These are phyloP conservation scores for Hippocampus abdominalis DNA, from an alignment of 2,113 vertebrate species.

Conservation along the genomic window DNA sequence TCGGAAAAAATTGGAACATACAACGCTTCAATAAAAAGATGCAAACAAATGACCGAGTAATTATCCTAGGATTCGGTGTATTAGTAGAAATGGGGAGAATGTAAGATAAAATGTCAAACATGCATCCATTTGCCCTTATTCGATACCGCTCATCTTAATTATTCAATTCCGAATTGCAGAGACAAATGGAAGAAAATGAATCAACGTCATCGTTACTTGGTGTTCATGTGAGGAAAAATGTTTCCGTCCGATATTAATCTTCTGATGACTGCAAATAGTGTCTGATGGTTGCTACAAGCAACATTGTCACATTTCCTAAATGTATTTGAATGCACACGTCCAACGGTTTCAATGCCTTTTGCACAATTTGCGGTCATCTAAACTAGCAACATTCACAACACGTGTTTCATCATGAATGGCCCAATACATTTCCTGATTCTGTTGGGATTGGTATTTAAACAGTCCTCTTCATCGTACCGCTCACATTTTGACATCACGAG, in stretches of 20 bases:
- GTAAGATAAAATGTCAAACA: too few relatives aligned
- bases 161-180: too few relatives aligned
- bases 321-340: neutral
- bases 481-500: neutral
- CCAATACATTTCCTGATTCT: neutral
- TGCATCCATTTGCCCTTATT: too few relatives aligned
- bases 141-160: too few relatives aligned
- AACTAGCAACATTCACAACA: neutral
- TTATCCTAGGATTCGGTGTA: neutral
- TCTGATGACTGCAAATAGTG: too few relatives aligned
- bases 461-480: neutral
- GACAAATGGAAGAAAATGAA: too few relatives aligned
- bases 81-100: neutral
- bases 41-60: neutral
- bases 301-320: too few relatives aligned
- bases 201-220: too few relatives aligned
- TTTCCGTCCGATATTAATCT: too few relatives aligned
- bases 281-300: too few relatives aligned
- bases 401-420: neutral
- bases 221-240: too few relatives aligned
- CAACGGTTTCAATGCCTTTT: neutral
- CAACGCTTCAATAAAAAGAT: constrained; percentile 29
- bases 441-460: neutral
- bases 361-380: neutral
- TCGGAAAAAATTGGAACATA: constrained; percentile 2